Evolutionary conservation across 2,797 vertebrate genomes (phyloP).

Genomic region (Schizopygopsis pylzovi): DNA sequence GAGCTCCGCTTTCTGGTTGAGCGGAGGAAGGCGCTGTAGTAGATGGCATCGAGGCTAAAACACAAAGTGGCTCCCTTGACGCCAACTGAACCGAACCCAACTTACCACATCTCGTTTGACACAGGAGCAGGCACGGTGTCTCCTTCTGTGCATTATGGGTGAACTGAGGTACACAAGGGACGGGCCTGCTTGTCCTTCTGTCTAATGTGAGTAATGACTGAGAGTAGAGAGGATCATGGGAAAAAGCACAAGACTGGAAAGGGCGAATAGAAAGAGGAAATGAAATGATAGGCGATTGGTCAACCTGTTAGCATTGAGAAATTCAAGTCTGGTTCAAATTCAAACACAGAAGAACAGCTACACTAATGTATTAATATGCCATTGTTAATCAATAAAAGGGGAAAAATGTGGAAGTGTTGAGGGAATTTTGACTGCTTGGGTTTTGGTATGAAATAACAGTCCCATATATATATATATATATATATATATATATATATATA

Average conservation of each 20-base stretch:
- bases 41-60: conserved; percentile 42
- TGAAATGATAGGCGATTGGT: background rate
- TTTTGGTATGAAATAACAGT: background rate
- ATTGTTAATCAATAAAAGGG: background rate
- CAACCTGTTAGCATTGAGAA: background rate
- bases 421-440: background rate
- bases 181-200: conserved; percentile 38
- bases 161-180: conserved; percentile 58
- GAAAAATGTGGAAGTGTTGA: background rate
- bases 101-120: conserved; percentile 47
- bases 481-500: too few species aligned
- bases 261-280: conserved; percentile 11
- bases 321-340: background rate
- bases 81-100: conserved; percentile 26
- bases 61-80: conserved; percentile 56
- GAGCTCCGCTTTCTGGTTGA: background rate
- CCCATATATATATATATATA: too few species aligned
- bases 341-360: background rate
- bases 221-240: conserved; percentile 38
- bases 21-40: background rate
- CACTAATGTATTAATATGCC: background rate
- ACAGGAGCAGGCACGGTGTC: conserved; percentile 34
- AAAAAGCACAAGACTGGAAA: conserved; percentile 11
- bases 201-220: conserved; percentile 63
- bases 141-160: conserved; percentile 57